Percentiles rank a stretch among this genome's conserved stretches.
These are phyloP conservation scores for Magallana gigas DNA, from an alignment of 1,140 invertebrate species.

Conservation along the genomic window DNA sequence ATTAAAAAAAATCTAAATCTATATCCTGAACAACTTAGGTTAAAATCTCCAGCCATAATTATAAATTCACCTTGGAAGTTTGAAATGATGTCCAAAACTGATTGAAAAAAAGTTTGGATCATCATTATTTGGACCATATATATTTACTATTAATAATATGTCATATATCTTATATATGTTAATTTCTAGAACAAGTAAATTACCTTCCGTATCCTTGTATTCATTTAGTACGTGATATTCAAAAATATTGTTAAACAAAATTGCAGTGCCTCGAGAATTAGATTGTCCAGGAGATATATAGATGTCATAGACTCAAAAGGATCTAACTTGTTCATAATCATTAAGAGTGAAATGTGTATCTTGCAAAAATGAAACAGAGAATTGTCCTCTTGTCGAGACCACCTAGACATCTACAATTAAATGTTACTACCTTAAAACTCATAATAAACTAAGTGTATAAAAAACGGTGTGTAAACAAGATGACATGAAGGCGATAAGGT, in stretches of 20 bases:
- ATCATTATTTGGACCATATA: conserved; percentile 6
- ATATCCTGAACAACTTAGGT: background rate
- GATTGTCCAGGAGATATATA: background rate
- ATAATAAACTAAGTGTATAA: too few relatives aligned
- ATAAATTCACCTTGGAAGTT: background rate
- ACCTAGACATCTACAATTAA: conserved; percentile 7
- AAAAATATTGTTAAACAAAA: too few relatives aligned
- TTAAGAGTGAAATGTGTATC: conserved; percentile 2
- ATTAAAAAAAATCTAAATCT: background rate
- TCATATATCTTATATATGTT: background rate
- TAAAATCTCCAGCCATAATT: conserved; percentile 20
- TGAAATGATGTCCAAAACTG: background rate
- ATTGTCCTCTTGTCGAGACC: background rate
- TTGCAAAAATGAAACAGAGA: background rate
- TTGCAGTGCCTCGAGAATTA: too few relatives aligned
- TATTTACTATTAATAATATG: background rate
- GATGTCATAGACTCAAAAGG: background rate
- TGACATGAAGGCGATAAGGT: too few relatives aligned
- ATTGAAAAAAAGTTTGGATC: background rate
- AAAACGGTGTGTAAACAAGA: too few relatives aligned
- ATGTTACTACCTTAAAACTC: background rate
- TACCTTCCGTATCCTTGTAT: too few relatives aligned
- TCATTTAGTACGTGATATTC: too few relatives aligned
- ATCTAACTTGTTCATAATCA: background rate
- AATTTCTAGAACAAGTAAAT: too few relatives aligned